Evolutionary conservation across 2,888 invertebrate genomes (phyloP).

Genomic region (Mythimna impura): DNA sequence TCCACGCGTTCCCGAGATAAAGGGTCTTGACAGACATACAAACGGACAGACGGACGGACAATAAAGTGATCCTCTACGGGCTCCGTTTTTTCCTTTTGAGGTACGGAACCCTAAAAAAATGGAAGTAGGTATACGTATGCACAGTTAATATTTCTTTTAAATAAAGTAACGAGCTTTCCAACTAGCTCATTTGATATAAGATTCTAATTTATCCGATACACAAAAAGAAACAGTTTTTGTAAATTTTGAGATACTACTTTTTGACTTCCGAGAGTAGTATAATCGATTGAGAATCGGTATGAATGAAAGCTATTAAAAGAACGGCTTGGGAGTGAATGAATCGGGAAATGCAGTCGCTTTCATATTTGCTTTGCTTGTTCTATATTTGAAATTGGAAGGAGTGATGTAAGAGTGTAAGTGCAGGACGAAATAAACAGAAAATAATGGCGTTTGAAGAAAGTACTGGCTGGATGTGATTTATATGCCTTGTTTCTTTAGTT

Average conservation of each 20-base stretch:
- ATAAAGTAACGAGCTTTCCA: too few relatives aligned
- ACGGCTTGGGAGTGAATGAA: conserved; percentile 57
- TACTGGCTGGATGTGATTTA: neutral
- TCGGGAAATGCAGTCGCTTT: conserved; percentile 52
- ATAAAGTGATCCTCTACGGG: too few relatives aligned
- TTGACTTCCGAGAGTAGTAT: neutral
- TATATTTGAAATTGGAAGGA: conserved; percentile 56
- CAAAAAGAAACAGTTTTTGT: neutral
- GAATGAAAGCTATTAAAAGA: conserved; percentile 69
- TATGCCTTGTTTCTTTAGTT: neutral
- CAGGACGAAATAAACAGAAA: conserved; percentile 17
- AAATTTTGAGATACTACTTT: neutral
- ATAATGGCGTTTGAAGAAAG: conserved; percentile 8
- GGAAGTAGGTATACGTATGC: too few relatives aligned
- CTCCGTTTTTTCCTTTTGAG: too few relatives aligned
- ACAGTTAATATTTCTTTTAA: too few relatives aligned
- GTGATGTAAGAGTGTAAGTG: conserved; percentile 43
- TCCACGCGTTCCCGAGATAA: too few relatives aligned
- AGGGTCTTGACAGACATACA: too few relatives aligned
- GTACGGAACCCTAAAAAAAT: too few relatives aligned
- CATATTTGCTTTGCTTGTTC: conserved; percentile 59
- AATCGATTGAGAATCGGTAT: conserved; percentile 62
- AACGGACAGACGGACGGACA: too few relatives aligned
- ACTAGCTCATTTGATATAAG: neutral
- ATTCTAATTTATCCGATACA: neutral